Percentiles rank a stretch among this genome's conserved stretches.
These are phyloP conservation scores for Spodoptera frugiperda DNA, from an alignment of 1,140 invertebrate species.

Conservation along the genomic window DNA sequence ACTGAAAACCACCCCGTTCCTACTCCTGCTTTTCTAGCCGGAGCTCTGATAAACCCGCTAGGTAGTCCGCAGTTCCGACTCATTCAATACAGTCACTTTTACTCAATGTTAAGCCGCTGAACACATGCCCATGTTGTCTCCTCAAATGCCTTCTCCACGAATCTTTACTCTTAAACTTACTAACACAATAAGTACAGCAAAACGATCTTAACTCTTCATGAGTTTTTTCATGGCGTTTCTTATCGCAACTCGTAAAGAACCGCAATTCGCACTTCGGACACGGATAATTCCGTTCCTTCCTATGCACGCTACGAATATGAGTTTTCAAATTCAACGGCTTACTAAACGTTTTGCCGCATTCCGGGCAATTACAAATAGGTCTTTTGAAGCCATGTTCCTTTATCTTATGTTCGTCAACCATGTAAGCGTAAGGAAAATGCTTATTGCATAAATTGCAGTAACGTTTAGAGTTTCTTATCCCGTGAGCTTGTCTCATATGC, in stretches of 20 bases:
- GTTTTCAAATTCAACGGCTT: constrained; percentile 45
- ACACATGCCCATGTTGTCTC: constrained; percentile 51
- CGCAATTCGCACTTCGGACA: constrained; percentile 56
- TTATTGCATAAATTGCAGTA: constrained; percentile 60
- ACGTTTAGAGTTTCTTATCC: constrained; percentile 45
- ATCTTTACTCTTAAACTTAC: constrained; percentile 64
- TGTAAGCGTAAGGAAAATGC: constrained; percentile 60
- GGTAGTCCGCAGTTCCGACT: too few species aligned
- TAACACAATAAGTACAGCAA: constrained; percentile 58
- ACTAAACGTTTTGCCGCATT: constrained; percentile 56
- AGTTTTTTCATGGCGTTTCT: constrained; percentile 56
- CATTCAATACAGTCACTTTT: too few species aligned
- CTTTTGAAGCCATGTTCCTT: constrained; percentile 57
- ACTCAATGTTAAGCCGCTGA: neutral
- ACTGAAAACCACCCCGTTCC: too few species aligned
- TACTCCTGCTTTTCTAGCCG: too few species aligned
- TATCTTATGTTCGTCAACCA: constrained; percentile 60
- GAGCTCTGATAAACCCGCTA: too few species aligned
- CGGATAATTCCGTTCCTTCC: constrained; percentile 56
- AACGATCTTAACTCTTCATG: constrained; percentile 59
- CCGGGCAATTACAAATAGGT: constrained; percentile 39
- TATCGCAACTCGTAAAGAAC: constrained; percentile 64
- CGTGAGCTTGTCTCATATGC: constrained; percentile 59
- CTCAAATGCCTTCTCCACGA: constrained; percentile 61
- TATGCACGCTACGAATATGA: constrained; percentile 59